These are phyloP conservation scores for Apocheima hispidaria DNA, from an alignment of 2,888 invertebrate species.

Conservation along the genomic window DNA sequence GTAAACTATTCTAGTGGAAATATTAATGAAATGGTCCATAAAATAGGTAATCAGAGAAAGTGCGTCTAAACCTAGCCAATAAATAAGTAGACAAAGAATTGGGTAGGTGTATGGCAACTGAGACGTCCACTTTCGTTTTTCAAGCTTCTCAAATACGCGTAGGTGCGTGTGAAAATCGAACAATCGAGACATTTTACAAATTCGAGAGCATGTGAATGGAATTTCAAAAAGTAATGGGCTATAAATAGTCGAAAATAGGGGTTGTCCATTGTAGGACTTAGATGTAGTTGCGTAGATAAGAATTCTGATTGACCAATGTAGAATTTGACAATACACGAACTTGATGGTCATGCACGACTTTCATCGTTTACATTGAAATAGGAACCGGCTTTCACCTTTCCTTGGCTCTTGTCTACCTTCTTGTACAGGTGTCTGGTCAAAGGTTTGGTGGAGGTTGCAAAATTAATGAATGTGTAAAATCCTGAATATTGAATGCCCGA, in stretches of 20 bases:
- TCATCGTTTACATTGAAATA: too few relatives aligned
- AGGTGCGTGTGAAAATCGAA: constrained; percentile 41
- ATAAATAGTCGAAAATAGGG: too few relatives aligned
- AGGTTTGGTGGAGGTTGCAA: too few relatives aligned
- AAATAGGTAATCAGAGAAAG: constrained; percentile 18
- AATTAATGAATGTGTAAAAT: too few relatives aligned
- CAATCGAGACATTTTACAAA: constrained; percentile 16
- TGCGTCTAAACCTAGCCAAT: constrained; percentile 12
- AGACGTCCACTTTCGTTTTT: constrained; percentile 54
- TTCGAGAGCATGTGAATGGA: constrained; percentile 18
- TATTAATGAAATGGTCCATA: not conserved
- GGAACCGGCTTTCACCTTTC: too few relatives aligned
- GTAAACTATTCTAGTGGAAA: not conserved
- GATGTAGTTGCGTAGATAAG: not conserved
- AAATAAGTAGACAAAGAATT: constrained; percentile 25
- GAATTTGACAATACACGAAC: too few relatives aligned
- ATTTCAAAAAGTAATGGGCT: not conserved
- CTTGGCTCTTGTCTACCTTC: too few relatives aligned
- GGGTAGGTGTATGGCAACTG: constrained; percentile 12
- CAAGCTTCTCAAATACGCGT: constrained; percentile 49
- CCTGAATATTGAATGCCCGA: too few relatives aligned
- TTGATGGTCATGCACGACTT: too few relatives aligned
- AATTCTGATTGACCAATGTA: not conserved
- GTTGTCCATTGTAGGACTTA: too few relatives aligned
- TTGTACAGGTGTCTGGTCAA: too few relatives aligned